Base-by-base conservation (phyloP, 2,797 vertebrate genomes). In the Alexandromys oeconomus region DNA sequence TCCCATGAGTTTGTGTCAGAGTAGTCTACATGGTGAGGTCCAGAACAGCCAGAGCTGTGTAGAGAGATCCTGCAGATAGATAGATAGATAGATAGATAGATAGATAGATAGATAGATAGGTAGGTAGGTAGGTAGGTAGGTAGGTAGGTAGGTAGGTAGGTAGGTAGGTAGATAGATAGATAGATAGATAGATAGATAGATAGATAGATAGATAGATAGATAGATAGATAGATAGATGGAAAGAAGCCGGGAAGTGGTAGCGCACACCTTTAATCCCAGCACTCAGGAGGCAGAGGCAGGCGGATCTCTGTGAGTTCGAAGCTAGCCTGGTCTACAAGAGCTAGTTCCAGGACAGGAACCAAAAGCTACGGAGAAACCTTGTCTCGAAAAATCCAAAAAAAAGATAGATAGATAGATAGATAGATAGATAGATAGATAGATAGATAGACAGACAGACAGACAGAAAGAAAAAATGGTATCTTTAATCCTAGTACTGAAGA, bases 391-490 rank as follows among this genome's bases (percentile, higher is more conserved):
- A 40, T 40, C 40, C 2, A 40, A 40, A 40, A 40, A 40, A 40
- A 40, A 40, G 51, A 15, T 54, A 51, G 51, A 51, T 51, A 51
- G 63, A 25, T 54, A 54, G 51, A 61, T 40, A 81, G 23, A n/a
- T 34, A 78, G 34, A 51, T 23, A 19, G 2, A 51, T 6, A 78
- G 57, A 79, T 7, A 76, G 12, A 48, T 9, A 79, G 14, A 78
- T 6, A 80, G 13, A 23, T 2, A 51, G 48, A 51, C 0, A 51
- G 48, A 51, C 0, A 51, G 48, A 51, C 0, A 51, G 48, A 51
- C 0, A 48, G 48, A 57, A 15, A 57, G 51, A 48, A 54, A 4
- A 14, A 21, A 15, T 21, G 17, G 13, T 77, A 37, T 57, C 80
- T 43, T n/a, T 84, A 65, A 84, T 84, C 61, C 40, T 27, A 84